Evolutionary conservation across 2,888 invertebrate genomes (phyloP), one percentile per base, ranked within the genome.

Genomic region (Erynnis tages): DNA sequence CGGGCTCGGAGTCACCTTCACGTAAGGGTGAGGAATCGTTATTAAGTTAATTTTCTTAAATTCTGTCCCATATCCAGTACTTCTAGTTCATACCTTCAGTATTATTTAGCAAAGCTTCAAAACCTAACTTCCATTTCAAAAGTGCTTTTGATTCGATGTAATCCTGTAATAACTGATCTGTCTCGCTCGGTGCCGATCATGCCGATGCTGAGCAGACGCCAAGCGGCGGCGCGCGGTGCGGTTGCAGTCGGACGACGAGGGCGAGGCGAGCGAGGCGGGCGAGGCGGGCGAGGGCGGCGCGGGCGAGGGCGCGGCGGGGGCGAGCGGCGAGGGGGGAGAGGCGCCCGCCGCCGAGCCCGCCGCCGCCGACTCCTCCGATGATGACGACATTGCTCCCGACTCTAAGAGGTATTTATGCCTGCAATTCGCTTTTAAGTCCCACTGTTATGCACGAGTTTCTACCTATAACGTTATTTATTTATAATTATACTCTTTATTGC

Each of bases 351-450:
- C 53, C n/a, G 65, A 5, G 21, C 88, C 83, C 44, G 91, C 90
- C 0, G 88, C 83, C 44, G 91, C 90, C 0, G 92, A 92, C 54
- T 93, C 92, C 64, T 93, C 93, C 69, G 93, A 91, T 1, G 93
- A 91, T 54, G 85, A 92, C 37, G 85, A 85, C 21, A 64, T 79
- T 16, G 67, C 67, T 3, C 69, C 71, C 2, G 80, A 69, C 19
- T 40, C 53, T 19, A 59, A 59, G 43, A 58, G 56, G 63, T 61
- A 32, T 11, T 8, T 11, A 1, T 11, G 4, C 23, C 1, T 10
- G 29, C n/a, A n/a, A n/a, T n/a, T n/a, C n/a, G n/a, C n/a, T n/a
- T n/a, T n/a, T n/a, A n/a, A n/a, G n/a, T n/a, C n/a, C n/a, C n/a
- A n/a, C n/a, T n/a, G n/a, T n/a, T n/a, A n/a, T n/a, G n/a, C n/a